phyloP scores from a whole-genome alignment of 1,140 invertebrate species.

The Drosophila ogumai region DNA sequence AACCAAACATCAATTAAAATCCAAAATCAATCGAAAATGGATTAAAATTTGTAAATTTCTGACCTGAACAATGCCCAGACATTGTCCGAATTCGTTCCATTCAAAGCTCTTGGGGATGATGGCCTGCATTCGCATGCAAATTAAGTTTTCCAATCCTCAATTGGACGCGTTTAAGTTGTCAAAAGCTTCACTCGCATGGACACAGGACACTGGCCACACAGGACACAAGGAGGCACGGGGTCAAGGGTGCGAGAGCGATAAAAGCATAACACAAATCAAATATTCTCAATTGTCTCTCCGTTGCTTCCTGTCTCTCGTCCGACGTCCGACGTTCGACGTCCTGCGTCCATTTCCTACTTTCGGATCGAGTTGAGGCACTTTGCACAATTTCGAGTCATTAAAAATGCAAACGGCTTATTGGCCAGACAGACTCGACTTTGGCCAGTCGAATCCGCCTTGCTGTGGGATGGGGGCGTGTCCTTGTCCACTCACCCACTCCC shows the following conservation, averaged over 20 bases:
- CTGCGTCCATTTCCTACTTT: conserved; percentile 10
- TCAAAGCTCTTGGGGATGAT: not conserved
- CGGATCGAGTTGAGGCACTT: conserved; percentile 45
- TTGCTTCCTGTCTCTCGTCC: not conserved
- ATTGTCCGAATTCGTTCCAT: conserved; percentile 8
- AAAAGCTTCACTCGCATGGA: conserved; percentile 22
- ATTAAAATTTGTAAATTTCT: conserved; percentile 6
- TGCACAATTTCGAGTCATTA: conserved; percentile 66
- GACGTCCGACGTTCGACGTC: not conserved
- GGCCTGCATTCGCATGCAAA: conserved; percentile 20
- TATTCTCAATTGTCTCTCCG: conserved; percentile 43
- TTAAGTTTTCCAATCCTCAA: conserved; percentile 40
- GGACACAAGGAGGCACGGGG: conserved; percentile 6
- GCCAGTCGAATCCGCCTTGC: conserved; percentile 15
- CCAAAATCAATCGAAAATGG: conserved; percentile 3
- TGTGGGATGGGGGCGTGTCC: conserved; percentile 11
- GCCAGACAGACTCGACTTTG: conserved; percentile 43
- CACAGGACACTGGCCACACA: not conserved
- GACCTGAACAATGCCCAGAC: not conserved
- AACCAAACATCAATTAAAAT: not conserved
- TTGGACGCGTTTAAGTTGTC: conserved; percentile 47
- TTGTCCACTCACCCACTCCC: conserved; percentile 4
- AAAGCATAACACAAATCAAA: conserved; percentile 51
- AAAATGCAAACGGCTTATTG: conserved; percentile 71
- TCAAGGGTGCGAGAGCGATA: conserved; percentile 41